A percentile compares a stretch with the other conserved stretches of the same genome.
Conservation (phyloP, 2,888 invertebrate genomes). For the Cetonia aurata region DNA sequence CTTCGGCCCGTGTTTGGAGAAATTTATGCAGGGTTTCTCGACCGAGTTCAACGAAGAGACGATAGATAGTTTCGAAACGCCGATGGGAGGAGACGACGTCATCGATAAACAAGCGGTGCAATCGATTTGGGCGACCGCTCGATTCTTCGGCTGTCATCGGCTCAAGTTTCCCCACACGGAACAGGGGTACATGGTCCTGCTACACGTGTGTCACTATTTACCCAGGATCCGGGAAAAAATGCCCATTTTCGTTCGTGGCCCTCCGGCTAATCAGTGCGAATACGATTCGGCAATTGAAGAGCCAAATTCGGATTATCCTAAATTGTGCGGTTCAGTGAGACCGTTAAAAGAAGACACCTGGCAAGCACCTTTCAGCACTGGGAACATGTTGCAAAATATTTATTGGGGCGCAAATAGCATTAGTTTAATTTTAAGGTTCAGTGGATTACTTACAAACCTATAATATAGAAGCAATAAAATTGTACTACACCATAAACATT, state of each 20-base stretch:
- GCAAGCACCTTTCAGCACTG: background rate
- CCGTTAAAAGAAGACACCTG: slow-evolving; percentile 5
- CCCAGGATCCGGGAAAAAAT: background rate
- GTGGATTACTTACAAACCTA: background rate
- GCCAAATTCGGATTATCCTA: background rate
- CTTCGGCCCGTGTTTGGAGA: background rate
- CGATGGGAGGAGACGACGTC: background rate
- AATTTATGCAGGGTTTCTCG: background rate
- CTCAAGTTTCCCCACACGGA: background rate
- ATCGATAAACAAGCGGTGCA: background rate
- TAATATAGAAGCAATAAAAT: slow-evolving; percentile 9
- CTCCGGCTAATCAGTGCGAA: slow-evolving; percentile 2
- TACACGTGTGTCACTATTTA: slow-evolving; percentile 16
- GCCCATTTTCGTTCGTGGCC: slow-evolving; percentile 3
- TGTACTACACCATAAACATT: too few species aligned
- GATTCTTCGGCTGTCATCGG: slow-evolving; percentile 12
- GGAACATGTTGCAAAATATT: background rate
- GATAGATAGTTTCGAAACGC: slow-evolving; percentile 4
- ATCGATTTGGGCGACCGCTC: slow-evolving; percentile 12
- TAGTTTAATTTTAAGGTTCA: background rate
- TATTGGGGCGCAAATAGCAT: background rate
- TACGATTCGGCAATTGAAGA: background rate
- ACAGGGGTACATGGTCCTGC: background rate
- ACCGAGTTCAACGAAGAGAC: background rate
- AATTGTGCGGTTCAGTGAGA: slow-evolving; percentile 11